Evolutionary conservation across 92 coral and sea anemone genomes (phyloP).

Genomic region (Phymanthus crucifer): DNA sequence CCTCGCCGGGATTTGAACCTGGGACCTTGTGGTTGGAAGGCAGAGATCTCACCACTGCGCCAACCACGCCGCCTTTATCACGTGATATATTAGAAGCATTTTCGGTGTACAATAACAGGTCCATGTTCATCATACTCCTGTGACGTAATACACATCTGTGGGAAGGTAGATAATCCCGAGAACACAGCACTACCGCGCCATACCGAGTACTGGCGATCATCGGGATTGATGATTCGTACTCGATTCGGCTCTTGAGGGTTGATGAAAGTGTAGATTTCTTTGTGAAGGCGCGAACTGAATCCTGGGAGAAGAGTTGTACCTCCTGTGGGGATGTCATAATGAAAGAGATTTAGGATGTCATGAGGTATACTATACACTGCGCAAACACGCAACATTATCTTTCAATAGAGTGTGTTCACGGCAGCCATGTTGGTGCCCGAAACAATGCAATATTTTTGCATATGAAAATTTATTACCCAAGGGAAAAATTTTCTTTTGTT

Average conservation of each 20-base stretch:
- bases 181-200: slow-evolving; percentile 96
- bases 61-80: no score
- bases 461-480: no score
- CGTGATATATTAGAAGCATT: slow-evolving; percentile 62
- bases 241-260: slow-evolving; percentile 74
- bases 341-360: background rate
- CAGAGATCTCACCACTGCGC: no score
- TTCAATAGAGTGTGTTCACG: no score
- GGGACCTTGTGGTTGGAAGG: no score
- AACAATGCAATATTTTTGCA: no score
- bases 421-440: no score
- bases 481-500: no score
- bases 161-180: slow-evolving; percentile 78
- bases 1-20: no score
- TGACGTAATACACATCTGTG: slow-evolving; percentile 83
- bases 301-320: slow-evolving; percentile 95
- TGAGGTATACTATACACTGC: no score
- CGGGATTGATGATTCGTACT: slow-evolving; percentile 75
- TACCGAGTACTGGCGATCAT: slow-evolving; percentile 77
- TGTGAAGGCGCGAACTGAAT: slow-evolving; percentile 76
- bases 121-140: slow-evolving; percentile 95
- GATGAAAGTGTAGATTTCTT: slow-evolving; percentile 70
- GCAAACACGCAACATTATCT: no score
- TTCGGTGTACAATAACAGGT: slow-evolving; percentile 89
- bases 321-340: slow-evolving; percentile 45